These are phyloP conservation scores for Sycon ciliatum DNA, from an alignment of 37 sponge, comb jelly and placozoan species.

Conservation along the genomic window DNA sequence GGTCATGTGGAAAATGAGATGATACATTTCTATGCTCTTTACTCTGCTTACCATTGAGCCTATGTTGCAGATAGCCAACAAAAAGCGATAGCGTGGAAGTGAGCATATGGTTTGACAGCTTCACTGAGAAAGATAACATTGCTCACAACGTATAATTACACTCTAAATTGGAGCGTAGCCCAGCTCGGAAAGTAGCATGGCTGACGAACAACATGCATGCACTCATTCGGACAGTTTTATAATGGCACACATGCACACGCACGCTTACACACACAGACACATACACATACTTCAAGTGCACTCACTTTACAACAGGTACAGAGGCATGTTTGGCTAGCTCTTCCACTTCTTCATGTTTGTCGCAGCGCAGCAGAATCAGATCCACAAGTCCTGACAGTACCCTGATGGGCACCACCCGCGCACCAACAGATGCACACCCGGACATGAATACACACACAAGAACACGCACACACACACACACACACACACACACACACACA, in stretches of 20 bases:
- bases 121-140: not conserved
- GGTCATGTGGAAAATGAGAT: too few relatives aligned
- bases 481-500: constrained; percentile 24
- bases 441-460: constrained; percentile 18
- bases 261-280: not conserved
- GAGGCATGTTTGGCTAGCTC: not conserved
- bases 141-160: not conserved
- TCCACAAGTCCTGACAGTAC: not conserved
- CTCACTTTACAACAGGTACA: not conserved
- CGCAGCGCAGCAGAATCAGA: not conserved
- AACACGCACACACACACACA: constrained; percentile 5
- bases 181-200: too few relatives aligned
- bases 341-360: not conserved
- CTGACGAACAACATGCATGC: too few relatives aligned
- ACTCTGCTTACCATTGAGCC: too few relatives aligned
- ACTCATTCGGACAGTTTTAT: too few relatives aligned
- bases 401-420: not conserved
- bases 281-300: not conserved
- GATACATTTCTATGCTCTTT: too few relatives aligned
- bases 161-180: not conserved
- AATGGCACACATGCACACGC: not conserved
- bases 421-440: constrained; percentile 1
- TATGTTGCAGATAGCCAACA: too few relatives aligned
- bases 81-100: too few relatives aligned
- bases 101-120: too few relatives aligned